Conservation (phyloP, 1,140 invertebrate species). For the Pseudomyrmex pallidus region DNA sequence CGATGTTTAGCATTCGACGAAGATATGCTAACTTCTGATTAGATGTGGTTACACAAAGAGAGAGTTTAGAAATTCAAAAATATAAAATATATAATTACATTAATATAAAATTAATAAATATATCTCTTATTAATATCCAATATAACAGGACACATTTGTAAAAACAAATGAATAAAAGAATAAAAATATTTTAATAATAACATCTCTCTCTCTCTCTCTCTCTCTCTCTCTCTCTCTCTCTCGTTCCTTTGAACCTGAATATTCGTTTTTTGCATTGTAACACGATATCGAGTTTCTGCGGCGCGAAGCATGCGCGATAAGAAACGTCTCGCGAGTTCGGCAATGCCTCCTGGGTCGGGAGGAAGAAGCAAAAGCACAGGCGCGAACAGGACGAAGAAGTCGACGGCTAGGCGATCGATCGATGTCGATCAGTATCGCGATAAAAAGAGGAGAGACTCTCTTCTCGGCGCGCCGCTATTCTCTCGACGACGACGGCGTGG, state of each 20-base stretch:
- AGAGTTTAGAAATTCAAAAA: too few species aligned
- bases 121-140: too few species aligned
- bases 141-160: too few species aligned
- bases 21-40: too few species aligned
- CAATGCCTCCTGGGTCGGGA: slow-evolving; percentile 4
- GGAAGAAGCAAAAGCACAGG: slow-evolving; percentile 36
- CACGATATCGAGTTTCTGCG: not conserved
- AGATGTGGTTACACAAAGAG: too few species aligned
- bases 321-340: slow-evolving; percentile 30
- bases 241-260: not conserved
- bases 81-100: too few species aligned
- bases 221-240: too few species aligned
- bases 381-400: slow-evolving; percentile 33
- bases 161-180: too few species aligned
- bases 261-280: not conserved
- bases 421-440: slow-evolving; percentile 40
- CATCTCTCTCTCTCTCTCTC: too few species aligned
- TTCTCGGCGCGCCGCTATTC: slow-evolving; percentile 1
- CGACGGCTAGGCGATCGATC: slow-evolving; percentile 56
- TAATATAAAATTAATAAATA: too few species aligned
- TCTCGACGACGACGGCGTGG: not conserved
- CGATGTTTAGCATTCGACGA: too few species aligned
- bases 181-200: too few species aligned
- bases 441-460: not conserved
- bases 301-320: slow-evolving; percentile 10